A percentile compares a stretch with the other conserved stretches of the same genome.
These are phyloP conservation scores for Aspidiotus destructor DNA, from an alignment of 2,888 invertebrate genomes.

Conservation along the genomic window DNA sequence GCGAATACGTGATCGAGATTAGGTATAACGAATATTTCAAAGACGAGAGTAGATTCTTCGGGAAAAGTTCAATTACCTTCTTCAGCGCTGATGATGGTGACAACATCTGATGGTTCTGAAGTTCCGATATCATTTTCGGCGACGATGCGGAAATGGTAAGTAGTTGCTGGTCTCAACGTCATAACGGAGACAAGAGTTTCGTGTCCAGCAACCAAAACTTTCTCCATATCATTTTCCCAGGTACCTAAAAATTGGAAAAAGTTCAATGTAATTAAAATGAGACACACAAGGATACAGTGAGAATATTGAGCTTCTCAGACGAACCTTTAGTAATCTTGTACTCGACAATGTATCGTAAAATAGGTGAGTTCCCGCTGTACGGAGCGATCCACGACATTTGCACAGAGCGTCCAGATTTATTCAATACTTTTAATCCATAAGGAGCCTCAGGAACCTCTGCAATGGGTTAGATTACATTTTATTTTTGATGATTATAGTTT, in stretches of 20 bases:
- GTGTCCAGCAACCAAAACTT: conserved; percentile 79
- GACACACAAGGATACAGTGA: background rate
- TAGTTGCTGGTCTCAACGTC: conserved; percentile 79
- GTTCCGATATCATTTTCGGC: conserved; percentile 88
- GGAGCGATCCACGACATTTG: conserved; percentile 87
- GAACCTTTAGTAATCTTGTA: conserved; percentile 59
- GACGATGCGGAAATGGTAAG: conserved; percentile 83
- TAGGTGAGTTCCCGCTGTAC: conserved; percentile 82
- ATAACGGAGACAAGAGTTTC: conserved; percentile 82
- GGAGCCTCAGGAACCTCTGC: conserved; percentile 81
- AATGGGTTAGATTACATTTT: conserved; percentile 33
- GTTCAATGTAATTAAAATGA: background rate
- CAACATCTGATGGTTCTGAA: conserved; percentile 86
- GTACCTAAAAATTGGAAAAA: conserved; percentile 45
- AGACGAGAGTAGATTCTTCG: background rate
- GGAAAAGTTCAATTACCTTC: conserved; percentile 49
- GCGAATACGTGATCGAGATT: conserved; percentile 27
- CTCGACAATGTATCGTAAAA: conserved; percentile 80
- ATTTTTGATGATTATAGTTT: background rate
- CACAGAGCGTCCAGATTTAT: conserved; percentile 82
- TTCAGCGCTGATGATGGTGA: conserved; percentile 90
- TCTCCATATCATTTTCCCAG: conserved; percentile 76
- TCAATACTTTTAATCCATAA: conserved; percentile 74
- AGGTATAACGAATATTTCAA: background rate
- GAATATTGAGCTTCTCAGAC: background rate